Base-by-base conservation (phyloP, 2,888 invertebrate genomes). In the Ochlodes sylvanus region DNA sequence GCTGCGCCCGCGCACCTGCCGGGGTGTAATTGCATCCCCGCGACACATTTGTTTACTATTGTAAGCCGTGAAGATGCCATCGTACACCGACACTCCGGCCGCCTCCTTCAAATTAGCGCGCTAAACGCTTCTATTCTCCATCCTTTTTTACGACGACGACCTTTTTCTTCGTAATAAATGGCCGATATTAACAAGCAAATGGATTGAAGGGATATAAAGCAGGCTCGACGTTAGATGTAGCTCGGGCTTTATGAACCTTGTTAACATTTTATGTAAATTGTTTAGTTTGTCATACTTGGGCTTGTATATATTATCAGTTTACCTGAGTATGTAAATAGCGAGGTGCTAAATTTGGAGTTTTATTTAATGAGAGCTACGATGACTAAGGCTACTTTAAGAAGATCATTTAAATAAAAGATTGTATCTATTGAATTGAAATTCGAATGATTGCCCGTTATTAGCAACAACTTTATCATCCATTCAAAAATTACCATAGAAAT, bases 1-100 rank as follows among this genome's bases (percentile, higher is more conserved):
- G 76, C 72, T 66, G 73, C 76, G 76, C 76, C 76, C 74, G 71
- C 71, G 70, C 69, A 63, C 73, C 68, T 65, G 72, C 75, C 56
- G 69, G 83, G 74, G 75, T 84, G 88, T 91, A 90, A 91, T 92
- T 90, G 91, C 88, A 80, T 77, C 84, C 78, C 81, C 78, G 86
- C 92, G 88, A 91, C 92, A 92, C 92, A 91, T 92, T 92, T 91
- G 92, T 92, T 92, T 88, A 90, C 90, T 89, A 90, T 91, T 89
- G 91, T 89, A 89, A 87, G 88, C 92, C 88, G 89, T 87, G 90
- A 91, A 93, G 92, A 93, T 93, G 88, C 87, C 90, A 91, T 92
- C 92, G 85, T 84, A 75, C 78, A 76, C 78, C 85, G 73, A 87
- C 88, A 87, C 88, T 84, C 81, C 80, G 76, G 76, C 79, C 79